phyloP scores from a whole-genome alignment of 2,113 vertebrate genomes.

The Paradisaea rubra region DNA sequence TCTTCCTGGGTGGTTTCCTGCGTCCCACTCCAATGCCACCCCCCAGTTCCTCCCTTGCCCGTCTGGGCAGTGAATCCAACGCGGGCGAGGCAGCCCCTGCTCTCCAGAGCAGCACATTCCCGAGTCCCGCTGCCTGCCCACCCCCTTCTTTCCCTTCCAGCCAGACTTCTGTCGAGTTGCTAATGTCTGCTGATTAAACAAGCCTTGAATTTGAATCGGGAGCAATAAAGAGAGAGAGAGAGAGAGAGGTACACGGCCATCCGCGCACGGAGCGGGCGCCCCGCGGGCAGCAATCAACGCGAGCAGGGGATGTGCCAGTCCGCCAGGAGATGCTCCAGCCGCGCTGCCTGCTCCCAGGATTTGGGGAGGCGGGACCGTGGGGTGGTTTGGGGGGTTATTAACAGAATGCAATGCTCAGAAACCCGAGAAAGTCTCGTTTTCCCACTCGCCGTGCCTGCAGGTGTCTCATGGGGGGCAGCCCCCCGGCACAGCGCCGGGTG shows the following conservation, averaged over 20 bases:
- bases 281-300: constrained; percentile 57
- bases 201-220: constrained; percentile 70
- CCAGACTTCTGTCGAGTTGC: constrained; percentile 67
- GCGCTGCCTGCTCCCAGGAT: constrained; percentile 65
- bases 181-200: constrained; percentile 81
- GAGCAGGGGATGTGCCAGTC: constrained; percentile 53
- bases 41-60: not conserved
- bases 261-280: constrained; percentile 9
- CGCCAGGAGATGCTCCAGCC: constrained; percentile 68
- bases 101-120: constrained; percentile 51
- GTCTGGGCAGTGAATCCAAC: constrained; percentile 35
- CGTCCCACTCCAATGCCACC: accelerated
- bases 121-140: not conserved
- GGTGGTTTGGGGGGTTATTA: not conserved
- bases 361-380: not conserved
- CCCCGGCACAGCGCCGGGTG: not conserved
- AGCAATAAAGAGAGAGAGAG: constrained; percentile 7
- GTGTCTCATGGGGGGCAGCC: not conserved
- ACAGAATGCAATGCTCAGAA: constrained; percentile 67
- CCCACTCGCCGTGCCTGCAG: not conserved
- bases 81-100: constrained; percentile 37
- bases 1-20: not conserved
- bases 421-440: not conserved
- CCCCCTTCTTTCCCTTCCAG: not conserved
- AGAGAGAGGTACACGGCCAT: constrained; percentile 17